Evolutionary conservation across 2,113 vertebrate species (phyloP).

Genomic region (Raphicerus campestris): DNA sequence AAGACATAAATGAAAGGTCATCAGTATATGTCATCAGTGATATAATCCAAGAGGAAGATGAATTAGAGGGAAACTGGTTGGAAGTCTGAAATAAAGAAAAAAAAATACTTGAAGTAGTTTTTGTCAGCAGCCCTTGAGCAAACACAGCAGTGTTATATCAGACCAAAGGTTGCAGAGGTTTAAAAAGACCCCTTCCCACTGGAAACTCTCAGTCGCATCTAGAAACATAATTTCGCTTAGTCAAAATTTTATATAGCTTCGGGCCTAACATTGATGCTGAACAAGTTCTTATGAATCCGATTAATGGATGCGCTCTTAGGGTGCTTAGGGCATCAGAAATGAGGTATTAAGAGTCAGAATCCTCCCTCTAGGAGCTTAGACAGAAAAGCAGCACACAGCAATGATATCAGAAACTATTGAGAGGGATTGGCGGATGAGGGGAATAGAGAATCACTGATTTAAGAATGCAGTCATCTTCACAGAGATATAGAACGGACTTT

Average conservation of each 20-base stretch:
- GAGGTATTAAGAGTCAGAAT: not conserved
- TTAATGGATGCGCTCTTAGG: not conserved
- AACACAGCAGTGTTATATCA: not conserved
- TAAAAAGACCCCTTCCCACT: not conserved
- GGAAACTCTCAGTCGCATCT: not conserved
- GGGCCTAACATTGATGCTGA: not conserved
- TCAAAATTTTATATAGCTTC: not conserved
- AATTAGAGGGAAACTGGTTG: not conserved
- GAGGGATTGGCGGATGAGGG: not conserved
- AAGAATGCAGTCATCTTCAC: not conserved
- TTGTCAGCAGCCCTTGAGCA: not conserved
- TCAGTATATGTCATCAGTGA: not conserved
- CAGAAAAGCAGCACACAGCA: not conserved
- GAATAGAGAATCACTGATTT: not conserved
- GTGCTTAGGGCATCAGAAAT: not conserved
- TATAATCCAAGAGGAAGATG: not conserved
- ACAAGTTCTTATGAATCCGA: not conserved
- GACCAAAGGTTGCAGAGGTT: not conserved
- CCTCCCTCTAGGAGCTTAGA: not conserved
- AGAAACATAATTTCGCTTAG: not conserved
- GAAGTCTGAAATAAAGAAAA: not conserved
- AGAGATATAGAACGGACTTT: too few relatives aligned
- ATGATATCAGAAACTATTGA: not conserved
- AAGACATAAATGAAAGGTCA: not conserved
- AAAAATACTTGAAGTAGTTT: not conserved